Conservation (phyloP, 2,797 vertebrate species). For the Lacerta viridis region DNA sequence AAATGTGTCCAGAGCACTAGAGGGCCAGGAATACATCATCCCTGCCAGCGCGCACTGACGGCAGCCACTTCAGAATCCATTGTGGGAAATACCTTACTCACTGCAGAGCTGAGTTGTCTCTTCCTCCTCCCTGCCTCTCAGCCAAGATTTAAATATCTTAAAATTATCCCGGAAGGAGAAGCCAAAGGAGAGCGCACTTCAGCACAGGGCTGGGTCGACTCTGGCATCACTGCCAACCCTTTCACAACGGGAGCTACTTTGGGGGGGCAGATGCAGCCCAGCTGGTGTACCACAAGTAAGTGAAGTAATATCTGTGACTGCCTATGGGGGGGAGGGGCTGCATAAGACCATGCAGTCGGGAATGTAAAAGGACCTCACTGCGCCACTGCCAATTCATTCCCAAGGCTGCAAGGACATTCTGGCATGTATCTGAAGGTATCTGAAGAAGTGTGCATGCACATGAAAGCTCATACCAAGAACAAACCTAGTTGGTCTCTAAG, state of each 20-base stretch:
- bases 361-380: too few species aligned
- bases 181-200: neutral
- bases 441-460: too few species aligned
- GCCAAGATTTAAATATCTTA: neutral
- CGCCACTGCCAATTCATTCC: neutral
- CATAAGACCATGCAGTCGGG: too few species aligned
- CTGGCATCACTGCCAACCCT: neutral
- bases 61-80: neutral
- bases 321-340: too few species aligned
- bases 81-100: conserved; percentile 19
- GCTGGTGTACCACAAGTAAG: too few species aligned
- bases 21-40: neutral
- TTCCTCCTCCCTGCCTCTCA: neutral
- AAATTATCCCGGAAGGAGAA: neutral
- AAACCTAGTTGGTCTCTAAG: too few species aligned
- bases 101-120: neutral
- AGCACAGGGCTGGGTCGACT: too few species aligned
- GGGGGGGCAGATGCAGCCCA: too few species aligned
- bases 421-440: too few species aligned
- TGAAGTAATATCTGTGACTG: too few species aligned
- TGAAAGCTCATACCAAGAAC: too few species aligned
- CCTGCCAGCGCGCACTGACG: rapidly evolving
- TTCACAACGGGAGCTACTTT: neutral
- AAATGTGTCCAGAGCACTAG: neutral
- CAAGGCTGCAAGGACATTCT: neutral